Evolutionary conservation across 2,113 vertebrate genomes (phyloP), one percentile per base, ranked within the genome.

Genomic region (Myiagra hebetior): DNA sequence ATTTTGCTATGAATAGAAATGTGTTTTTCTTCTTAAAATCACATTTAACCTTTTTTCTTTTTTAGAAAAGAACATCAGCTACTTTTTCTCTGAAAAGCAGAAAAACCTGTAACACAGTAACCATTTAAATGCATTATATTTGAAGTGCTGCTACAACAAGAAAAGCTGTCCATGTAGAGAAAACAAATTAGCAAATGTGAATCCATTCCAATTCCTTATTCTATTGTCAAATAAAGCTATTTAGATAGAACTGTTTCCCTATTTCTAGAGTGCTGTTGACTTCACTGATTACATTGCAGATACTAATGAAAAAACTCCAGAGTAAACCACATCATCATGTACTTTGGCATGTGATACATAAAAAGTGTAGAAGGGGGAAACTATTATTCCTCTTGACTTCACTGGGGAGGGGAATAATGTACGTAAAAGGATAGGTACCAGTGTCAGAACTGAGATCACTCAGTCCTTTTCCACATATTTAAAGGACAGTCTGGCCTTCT

Each of bases 111-210:
- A 52, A 69, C 16, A 57, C 17, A 81, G 46, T 56, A 73, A 76
- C 37, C 26, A 74, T 90, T 92, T 60, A 59, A 87, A 91, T 31
- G 39, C 24, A n/a, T 74, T 47, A 18, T 77, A 77, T 77, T 35
- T 87, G 63, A 87, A 93, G 50, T 70, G 24, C 42, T 90, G 50
- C 47, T 87, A 42, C 84, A 85, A 77, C 74, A 74, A 69, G 69
- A 79, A 80, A 52, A 96, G 46, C 35, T 87, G 59, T 42, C 82
- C 75, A 90, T 76, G 75, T 85, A 78, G 27, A 88, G 55, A 87
- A 95, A 94, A 90, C 65, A 94, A 95, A 96, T 91, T 91, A 94
- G 68, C 49, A 85, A 96, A 77, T 44, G 17, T 41, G 74, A 93
- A 93, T 87, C 70, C 70, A 73, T 72, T 90, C 90, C 72, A 91